A percentile compares a stretch with the other conserved stretches of the same genome.
phyloP scores from a whole-genome alignment of 2,888 invertebrate species.

The Dolichopus griseipennis region DNA sequence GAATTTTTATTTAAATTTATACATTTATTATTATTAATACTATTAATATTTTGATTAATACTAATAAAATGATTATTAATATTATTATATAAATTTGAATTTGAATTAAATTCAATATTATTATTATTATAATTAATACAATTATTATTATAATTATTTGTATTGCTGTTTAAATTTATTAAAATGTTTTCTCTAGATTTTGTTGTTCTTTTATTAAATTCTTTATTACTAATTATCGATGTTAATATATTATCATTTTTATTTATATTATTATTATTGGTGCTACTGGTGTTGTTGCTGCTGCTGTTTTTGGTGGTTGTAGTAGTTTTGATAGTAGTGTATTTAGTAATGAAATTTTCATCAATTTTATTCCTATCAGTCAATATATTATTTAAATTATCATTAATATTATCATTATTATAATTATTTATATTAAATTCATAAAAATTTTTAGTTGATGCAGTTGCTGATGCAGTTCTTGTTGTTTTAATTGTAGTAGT shows the following conservation, averaged over 20 bases:
- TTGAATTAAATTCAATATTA: background rate
- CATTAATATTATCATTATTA: background rate
- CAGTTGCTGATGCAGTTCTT: background rate
- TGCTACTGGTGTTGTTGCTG: constrained; percentile 21
- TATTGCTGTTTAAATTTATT: background rate
- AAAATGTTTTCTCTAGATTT: background rate
- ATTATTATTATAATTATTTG: background rate
- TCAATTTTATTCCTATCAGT: background rate
- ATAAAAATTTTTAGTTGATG: too few species aligned
- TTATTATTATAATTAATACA: background rate
- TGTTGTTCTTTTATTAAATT: background rate
- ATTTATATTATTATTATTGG: background rate
- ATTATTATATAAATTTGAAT: too few species aligned
- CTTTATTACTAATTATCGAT: background rate
- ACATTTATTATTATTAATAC: too few species aligned
- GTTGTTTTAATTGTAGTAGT: background rate
- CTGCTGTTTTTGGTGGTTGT: constrained; percentile 20
- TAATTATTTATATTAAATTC: constrained; percentile 7
- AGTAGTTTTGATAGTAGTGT: constrained; percentile 7
- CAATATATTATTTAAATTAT: background rate
- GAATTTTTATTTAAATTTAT: too few species aligned
- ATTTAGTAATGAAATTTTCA: background rate
- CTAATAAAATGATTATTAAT: too few species aligned
- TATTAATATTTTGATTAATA: too few species aligned
- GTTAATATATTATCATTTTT: background rate